A percentile compares a stretch with the other conserved stretches of the same genome.
phyloP scores from a whole-genome alignment of 2,113 vertebrate genomes.

The Polypterus senegalus region DNA sequence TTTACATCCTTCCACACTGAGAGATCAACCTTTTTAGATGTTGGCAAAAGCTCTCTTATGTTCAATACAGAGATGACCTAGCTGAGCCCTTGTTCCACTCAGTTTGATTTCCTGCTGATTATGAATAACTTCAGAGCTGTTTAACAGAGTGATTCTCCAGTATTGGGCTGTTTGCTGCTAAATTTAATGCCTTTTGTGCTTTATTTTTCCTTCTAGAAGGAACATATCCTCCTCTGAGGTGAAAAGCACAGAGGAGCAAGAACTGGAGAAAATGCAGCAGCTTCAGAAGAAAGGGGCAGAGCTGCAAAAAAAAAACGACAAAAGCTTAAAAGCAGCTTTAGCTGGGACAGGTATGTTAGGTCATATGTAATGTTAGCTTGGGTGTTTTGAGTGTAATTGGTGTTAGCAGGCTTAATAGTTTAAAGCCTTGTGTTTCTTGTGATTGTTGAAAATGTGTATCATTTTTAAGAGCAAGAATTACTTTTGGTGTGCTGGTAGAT shows the following conservation, averaged over 20 bases:
- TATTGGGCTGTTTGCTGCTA: no score
- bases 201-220: conserved; percentile 32
- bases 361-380: no score
- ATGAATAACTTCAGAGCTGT: not conserved
- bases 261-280: conserved; percentile 67
- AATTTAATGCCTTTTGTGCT: not conserved
- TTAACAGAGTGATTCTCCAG: no score
- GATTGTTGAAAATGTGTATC: no score
- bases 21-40: not conserved
- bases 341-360: conserved; percentile 61
- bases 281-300: conserved; percentile 72
- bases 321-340: conserved; percentile 71
- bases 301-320: conserved; percentile 69
- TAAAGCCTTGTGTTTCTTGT: no score
- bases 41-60: not conserved
- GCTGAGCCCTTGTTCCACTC: no score
- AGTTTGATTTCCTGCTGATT: not conserved
- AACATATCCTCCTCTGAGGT: conserved; percentile 28
- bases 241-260: conserved; percentile 66
- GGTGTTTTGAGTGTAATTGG: not conserved
- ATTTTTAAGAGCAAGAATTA: no score
- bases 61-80: not conserved
- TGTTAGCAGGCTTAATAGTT: no score
- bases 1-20: no score
- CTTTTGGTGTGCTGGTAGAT: no score